These are phyloP conservation scores for Chelonoidis abingdonii DNA, from an alignment of 2,113 vertebrate genomes.

Conservation along the genomic window DNA sequence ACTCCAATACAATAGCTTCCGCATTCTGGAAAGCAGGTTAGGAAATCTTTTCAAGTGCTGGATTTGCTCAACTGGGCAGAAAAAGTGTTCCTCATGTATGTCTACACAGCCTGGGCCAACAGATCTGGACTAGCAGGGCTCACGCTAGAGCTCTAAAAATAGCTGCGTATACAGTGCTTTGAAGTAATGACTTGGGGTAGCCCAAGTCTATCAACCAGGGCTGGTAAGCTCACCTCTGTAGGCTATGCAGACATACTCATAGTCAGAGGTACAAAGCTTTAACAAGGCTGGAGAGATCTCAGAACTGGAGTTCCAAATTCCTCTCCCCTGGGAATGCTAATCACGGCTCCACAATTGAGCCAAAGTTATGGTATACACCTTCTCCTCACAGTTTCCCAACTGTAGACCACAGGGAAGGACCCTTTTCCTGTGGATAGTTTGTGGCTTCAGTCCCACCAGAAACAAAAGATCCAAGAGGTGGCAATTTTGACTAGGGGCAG, in stretches of 20 bases:
- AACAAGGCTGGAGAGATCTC: not conserved
- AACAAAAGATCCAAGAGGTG: not conserved
- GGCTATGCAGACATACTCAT: not conserved
- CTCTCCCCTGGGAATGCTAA: not conserved
- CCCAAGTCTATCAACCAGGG: not conserved
- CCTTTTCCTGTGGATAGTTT: not conserved
- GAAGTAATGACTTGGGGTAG: not conserved
- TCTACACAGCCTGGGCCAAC: not conserved
- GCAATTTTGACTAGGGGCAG: too few species aligned
- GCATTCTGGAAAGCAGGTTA: not conserved
- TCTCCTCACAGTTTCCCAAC: not conserved
- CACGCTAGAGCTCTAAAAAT: not conserved
- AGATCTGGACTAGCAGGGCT: not conserved
- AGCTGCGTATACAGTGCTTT: not conserved
- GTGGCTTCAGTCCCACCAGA: not conserved
- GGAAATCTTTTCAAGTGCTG: not conserved
- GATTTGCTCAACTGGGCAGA: not conserved
- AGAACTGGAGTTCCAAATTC: not conserved
- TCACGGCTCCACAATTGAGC: not conserved
- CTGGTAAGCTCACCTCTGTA: not conserved
- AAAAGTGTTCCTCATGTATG: not conserved
- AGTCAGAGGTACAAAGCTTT: not conserved
- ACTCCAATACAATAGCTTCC: not conserved
- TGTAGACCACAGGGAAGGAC: not conserved
- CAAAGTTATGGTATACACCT: not conserved